Evolutionary conservation across 2,113 vertebrate species (phyloP).

Genomic region (Pavo muticus): DNA sequence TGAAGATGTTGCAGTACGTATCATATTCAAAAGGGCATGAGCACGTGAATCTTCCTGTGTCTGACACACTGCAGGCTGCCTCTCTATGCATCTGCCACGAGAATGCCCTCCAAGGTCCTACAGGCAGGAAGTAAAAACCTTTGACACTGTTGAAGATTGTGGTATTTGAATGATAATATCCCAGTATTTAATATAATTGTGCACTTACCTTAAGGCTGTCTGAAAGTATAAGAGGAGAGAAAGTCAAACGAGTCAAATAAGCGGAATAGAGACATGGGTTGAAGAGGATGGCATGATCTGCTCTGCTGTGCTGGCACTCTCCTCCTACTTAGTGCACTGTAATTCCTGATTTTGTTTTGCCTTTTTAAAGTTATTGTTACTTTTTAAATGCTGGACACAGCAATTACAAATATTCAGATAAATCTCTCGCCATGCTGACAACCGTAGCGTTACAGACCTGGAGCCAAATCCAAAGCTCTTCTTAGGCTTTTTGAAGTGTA

Average conservation of each 20-base stretch:
- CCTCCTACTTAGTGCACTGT: neutral
- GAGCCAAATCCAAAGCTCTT: constrained; percentile 69
- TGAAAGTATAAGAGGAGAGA: constrained; percentile 16
- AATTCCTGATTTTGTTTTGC: constrained; percentile 42
- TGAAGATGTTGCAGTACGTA: neutral
- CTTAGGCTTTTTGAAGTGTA: constrained; percentile 57
- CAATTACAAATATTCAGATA: constrained; percentile 69
- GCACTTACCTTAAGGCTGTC: constrained; percentile 40
- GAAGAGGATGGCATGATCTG: neutral
- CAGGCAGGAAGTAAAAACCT: neutral
- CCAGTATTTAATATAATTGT: constrained; percentile 48
- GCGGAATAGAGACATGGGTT: neutral
- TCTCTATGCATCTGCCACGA: neutral
- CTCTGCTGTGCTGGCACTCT: constrained; percentile 27
- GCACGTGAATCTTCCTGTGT: neutral
- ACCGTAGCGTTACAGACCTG: constrained; percentile 60
- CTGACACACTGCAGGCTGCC: neutral
- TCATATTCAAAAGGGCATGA: neutral
- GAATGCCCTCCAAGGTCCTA: neutral
- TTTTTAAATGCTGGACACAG: neutral
- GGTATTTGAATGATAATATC: constrained; percentile 34
- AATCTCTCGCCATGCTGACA: constrained; percentile 65
- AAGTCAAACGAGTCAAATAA: neutral
- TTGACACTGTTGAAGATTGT: neutral
- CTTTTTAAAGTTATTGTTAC: neutral